These are phyloP conservation scores for Lordiphosa mommai DNA, from an alignment of 1,140 invertebrate species.

Conservation along the genomic window DNA sequence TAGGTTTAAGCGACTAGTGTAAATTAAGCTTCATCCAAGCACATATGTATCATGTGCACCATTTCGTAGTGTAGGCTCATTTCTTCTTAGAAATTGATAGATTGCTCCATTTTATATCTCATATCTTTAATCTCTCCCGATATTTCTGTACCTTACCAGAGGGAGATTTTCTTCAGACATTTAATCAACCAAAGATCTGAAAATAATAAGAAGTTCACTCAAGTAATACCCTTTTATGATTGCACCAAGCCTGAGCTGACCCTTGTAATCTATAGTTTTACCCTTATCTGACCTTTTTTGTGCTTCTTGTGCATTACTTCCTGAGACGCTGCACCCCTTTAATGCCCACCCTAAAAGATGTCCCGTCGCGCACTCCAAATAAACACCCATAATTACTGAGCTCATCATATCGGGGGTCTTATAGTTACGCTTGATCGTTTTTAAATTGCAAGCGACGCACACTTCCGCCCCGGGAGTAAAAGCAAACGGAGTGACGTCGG, in stretches of 20 bases:
- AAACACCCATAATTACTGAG: conserved; percentile 58
- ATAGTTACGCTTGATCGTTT: conserved; percentile 73
- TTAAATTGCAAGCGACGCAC: conserved; percentile 61
- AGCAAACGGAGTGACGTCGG: conserved; percentile 15
- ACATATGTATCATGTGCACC: no score
- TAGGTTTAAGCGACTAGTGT: no score
- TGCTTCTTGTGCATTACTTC: not conserved
- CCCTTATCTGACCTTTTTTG: not conserved
- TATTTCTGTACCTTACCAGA: no score
- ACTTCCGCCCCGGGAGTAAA: conserved; percentile 45
- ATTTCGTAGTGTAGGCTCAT: no score
- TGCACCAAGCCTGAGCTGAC: conserved; percentile 1
- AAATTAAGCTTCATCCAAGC: no score
- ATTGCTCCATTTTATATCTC: no score
- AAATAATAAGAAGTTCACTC: no score
- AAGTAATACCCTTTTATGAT: not conserved
- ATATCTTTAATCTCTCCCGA: no score
- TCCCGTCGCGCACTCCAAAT: conserved; percentile 51
- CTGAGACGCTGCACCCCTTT: conserved; percentile 1
- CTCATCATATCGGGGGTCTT: conserved; percentile 32
- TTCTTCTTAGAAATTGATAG: no score
- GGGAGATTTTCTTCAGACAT: no score
- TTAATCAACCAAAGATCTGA: no score
- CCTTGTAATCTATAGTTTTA: not conserved
- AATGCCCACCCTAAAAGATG: conserved; percentile 7